Base-by-base conservation (phyloP, 2,888 invertebrate species). In the Disparrhopalites patrizii region DNA sequence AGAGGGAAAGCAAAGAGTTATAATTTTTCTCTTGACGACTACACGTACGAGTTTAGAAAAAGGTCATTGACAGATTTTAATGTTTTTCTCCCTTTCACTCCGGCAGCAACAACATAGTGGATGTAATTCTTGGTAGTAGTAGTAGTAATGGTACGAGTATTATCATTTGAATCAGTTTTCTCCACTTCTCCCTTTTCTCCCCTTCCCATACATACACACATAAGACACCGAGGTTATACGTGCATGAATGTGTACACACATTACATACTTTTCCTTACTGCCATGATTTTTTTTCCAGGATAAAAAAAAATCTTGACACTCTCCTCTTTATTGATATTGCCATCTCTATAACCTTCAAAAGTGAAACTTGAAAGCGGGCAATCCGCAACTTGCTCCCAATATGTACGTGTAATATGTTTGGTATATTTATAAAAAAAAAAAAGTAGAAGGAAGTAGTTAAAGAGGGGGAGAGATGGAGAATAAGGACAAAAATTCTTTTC, bases 301-400 rank as follows among this genome's bases (percentile, higher is more conserved):
- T n/a, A 36, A 15, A 36, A 27, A 5, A 27, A 51, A 27, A 51
- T 8, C 56, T 56, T 56, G 8, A n/a, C n/a, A n/a, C n/a, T n/a
- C 56, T 56, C 15, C 15, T 47, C 60, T 60, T 60, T 60, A 60
- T 60, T 43, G 60, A 47, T 43, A 60, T 60, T 8, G 31, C 28
- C n/a, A n/a, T 31, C 25, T 28, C 60, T 28, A 60, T 60, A 60
- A 60, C 31, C 47, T 60, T 43, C 20, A 60, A 47, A 15, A 10
- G 15, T 8, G 36, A 56, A 56, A 20, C 38, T 56, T 56, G 20
- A 56, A 20, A 56, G 38, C 38, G 33, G 56, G 38, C 56, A 56
- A 36, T n/a, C n/a, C n/a, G n/a, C n/a, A n/a, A n/a, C n/a, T n/a
- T n/a, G n/a, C n/a, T n/a, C n/a, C n/a, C n/a, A n/a, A n/a, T n/a